Percentiles rank a stretch among this genome's conserved stretches.
Evolutionary conservation across 2,797 vertebrate genomes (phyloP).

Genomic region (Molossus alvarezi): DNA sequence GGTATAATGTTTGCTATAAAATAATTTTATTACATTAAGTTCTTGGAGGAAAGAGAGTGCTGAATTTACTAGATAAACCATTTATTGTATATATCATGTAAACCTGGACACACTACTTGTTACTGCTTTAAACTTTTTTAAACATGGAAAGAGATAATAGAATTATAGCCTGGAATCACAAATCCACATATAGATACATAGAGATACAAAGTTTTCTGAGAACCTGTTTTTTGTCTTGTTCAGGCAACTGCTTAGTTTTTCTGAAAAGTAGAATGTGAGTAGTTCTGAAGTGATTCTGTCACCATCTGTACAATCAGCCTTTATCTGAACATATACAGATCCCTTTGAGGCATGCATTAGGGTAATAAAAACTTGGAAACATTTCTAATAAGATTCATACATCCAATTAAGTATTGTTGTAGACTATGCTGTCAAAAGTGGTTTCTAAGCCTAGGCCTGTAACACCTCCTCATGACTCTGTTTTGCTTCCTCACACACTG

Average conservation of each 20-base stretch:
- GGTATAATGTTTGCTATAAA: constrained; percentile 45
- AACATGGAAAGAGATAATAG: constrained; percentile 35
- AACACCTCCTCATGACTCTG: constrained; percentile 78
- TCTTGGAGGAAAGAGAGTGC: not conserved
- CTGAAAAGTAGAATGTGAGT: constrained; percentile 67
- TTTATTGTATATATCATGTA: constrained; percentile 31
- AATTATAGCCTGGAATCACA: constrained; percentile 62
- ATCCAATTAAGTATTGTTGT: constrained; percentile 83
- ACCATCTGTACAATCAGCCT: constrained; percentile 79
- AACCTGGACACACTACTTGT: not conserved
- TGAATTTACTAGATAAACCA: constrained; percentile 29
- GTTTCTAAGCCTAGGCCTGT: constrained; percentile 79
- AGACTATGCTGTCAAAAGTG: constrained; percentile 60
- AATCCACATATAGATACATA: constrained; percentile 5
- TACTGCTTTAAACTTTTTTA: constrained; percentile 61
- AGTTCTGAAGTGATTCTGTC: constrained; percentile 74
- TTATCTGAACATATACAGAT: constrained; percentile 79
- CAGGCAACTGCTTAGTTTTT: constrained; percentile 70
- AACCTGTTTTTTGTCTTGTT: constrained; percentile 67
- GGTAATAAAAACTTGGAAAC: constrained; percentile 81
- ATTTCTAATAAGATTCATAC: constrained; percentile 82
- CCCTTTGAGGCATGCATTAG: constrained; percentile 73
- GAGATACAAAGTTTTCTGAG: constrained; percentile 37
- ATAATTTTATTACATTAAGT: constrained; percentile 54
- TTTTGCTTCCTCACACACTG: constrained; percentile 82